phyloP scores from a whole-genome alignment of 2,797 vertebrate genomes.

The Okamejei kenojei region DNA sequence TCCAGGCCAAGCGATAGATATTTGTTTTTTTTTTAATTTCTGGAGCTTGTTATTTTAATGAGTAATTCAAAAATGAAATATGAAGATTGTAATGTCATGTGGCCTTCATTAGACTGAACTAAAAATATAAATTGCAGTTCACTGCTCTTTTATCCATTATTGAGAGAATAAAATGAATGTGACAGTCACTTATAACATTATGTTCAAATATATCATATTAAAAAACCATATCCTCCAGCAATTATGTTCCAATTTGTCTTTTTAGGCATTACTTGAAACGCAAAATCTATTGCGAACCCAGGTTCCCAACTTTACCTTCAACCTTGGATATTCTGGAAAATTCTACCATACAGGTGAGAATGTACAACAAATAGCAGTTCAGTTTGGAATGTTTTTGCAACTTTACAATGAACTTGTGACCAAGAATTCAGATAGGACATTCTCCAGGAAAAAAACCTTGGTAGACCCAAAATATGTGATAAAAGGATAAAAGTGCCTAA shows the following conservation, averaged over 20 bases:
- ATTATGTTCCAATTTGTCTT: slow-evolving; percentile 52
- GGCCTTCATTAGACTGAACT: not conserved
- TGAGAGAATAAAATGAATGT: not conserved
- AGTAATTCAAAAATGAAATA: not conserved
- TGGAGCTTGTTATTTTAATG: not conserved
- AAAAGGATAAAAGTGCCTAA: not conserved
- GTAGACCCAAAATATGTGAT: not conserved
- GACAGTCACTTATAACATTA: not conserved
- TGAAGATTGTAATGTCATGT: not conserved
- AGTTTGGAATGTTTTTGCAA: not conserved
- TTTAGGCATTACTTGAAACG: slow-evolving; percentile 89
- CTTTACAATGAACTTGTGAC: not conserved
- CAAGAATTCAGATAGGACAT: not conserved
- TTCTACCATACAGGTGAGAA: slow-evolving; percentile 96
- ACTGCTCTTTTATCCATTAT: not conserved
- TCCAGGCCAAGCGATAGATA: not conserved
- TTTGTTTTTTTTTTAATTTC: not conserved
- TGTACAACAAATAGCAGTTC: slow-evolving; percentile 7
- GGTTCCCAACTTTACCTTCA: slow-evolving; percentile 98
- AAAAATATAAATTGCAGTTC: not conserved
- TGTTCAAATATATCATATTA: not conserved
- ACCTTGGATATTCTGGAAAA: slow-evolving; percentile 98
- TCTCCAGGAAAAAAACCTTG: not conserved
- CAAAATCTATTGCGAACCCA: slow-evolving; percentile 88
- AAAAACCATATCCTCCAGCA: not conserved